A percentile compares a stretch with the other conserved stretches of the same genome.
phyloP scores from a whole-genome alignment of 2,113 vertebrate species.

The Dicentrarchus labrax region DNA sequence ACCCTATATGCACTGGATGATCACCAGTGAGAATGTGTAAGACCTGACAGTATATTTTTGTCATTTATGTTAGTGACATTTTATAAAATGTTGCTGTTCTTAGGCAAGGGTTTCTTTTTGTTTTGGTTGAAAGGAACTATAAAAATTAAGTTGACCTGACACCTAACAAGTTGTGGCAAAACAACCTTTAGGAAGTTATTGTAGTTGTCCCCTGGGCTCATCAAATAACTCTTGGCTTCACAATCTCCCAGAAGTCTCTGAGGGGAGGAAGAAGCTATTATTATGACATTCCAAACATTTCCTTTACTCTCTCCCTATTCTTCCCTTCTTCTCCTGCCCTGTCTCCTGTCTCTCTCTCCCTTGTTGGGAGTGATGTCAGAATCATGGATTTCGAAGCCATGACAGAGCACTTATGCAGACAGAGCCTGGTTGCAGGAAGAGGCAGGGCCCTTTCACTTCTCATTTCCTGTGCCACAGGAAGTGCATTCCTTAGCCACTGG shows the following conservation, averaged over 20 bases:
- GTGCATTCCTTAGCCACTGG: constrained; percentile 64
- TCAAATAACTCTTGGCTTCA: neutral
- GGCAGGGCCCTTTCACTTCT: constrained; percentile 59
- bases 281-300: constrained; percentile 55
- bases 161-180: neutral
- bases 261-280: constrained; percentile 7
- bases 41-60: neutral
- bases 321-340: neutral
- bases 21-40: neutral
- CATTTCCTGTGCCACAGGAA: constrained; percentile 78
- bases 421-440: constrained; percentile 41
- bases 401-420: constrained; percentile 70
- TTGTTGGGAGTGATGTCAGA: constrained; percentile 58
- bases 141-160: neutral
- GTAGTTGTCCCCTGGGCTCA: neutral
- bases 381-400: constrained; percentile 46
- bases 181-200: neutral
- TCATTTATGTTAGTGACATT: neutral
- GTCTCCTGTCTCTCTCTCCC: neutral
- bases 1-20: too few relatives aligned
- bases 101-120: neutral
- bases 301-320: constrained; percentile 16
- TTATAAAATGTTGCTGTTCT: neutral
- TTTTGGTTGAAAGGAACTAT: neutral
- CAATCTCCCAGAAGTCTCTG: constrained; percentile 16